Evolutionary conservation across 2,888 invertebrate genomes (phyloP).

Genomic region (Yponomeuta malinellus): DNA sequence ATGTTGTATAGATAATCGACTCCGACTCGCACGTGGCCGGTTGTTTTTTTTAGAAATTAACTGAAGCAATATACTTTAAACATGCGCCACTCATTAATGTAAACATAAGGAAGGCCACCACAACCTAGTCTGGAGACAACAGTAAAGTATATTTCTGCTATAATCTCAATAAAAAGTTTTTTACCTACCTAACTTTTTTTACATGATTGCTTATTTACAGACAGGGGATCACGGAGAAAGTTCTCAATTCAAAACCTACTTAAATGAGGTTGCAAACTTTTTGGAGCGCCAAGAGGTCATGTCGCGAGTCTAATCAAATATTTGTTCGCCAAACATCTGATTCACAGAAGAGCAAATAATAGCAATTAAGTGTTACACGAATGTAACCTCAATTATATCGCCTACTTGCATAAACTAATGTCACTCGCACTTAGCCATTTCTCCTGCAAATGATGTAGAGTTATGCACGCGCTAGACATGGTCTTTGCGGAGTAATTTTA

Average conservation of each 20-base stretch:
- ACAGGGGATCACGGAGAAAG: too few relatives aligned
- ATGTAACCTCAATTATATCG: neutral
- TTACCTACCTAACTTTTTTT: too few relatives aligned
- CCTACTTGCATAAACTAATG: neutral
- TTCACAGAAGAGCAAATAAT: neutral
- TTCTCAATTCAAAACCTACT: neutral
- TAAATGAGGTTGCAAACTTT: neutral
- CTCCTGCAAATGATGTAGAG: constrained; percentile 3
- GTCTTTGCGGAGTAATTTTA: constrained; percentile 1
- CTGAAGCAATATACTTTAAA: too few relatives aligned
- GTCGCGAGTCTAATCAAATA: neutral
- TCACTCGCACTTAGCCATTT: neutral
- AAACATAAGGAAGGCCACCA: too few relatives aligned
- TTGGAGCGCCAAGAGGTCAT: neutral
- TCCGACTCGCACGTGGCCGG: too few relatives aligned
- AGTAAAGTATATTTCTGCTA: too few relatives aligned
- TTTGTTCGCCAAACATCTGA: neutral
- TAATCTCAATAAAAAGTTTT: too few relatives aligned
- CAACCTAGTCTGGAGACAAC: too few relatives aligned
- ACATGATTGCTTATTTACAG: too few relatives aligned
- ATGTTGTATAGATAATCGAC: too few relatives aligned
- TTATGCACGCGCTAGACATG: neutral
- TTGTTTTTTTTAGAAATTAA: too few relatives aligned
- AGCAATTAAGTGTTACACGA: neutral
- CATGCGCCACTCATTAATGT: too few relatives aligned